Evolutionary conservation across 2,797 vertebrate species (phyloP).

Genomic region (Lindbergichthys nudifrons): DNA sequence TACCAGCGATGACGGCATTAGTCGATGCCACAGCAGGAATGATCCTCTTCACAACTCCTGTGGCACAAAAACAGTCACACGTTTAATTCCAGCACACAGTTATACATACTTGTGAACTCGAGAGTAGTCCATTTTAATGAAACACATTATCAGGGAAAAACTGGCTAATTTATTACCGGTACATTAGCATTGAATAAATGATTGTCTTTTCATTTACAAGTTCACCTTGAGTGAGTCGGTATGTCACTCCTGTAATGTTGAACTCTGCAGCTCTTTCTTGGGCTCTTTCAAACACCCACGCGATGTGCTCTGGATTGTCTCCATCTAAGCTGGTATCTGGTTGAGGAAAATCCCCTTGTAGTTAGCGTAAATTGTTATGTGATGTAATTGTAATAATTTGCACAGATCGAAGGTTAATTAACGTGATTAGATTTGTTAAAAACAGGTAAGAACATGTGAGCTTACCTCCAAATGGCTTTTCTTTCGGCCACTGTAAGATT

Average conservation of each 20-base stretch:
- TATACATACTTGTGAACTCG: neutral
- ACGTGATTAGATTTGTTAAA: neutral
- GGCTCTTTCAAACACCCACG: slow-evolving; percentile 95
- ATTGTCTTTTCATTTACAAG: neutral
- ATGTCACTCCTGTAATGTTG: slow-evolving; percentile 93
- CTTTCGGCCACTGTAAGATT: slow-evolving; percentile 96
- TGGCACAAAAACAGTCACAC: slow-evolving; percentile 33
- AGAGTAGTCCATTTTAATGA: neutral
- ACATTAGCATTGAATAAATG: neutral
- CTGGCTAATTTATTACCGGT: neutral
- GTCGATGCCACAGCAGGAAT: slow-evolving; percentile 98
- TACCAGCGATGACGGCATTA: slow-evolving; percentile 97
- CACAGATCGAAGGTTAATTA: neutral
- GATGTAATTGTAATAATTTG: neutral
- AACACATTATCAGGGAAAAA: neutral
- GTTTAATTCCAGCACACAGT: slow-evolving; percentile 6
- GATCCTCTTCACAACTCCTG: slow-evolving; percentile 97
- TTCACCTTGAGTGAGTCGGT: slow-evolving; percentile 96
- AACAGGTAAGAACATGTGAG: neutral
- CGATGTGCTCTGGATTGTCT: slow-evolving; percentile 96
- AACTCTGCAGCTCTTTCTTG: slow-evolving; percentile 93
- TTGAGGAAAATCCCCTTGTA: neutral
- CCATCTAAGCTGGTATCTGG: slow-evolving; percentile 92
- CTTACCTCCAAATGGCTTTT: slow-evolving; percentile 96
- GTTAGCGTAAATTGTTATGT: neutral